phyloP scores from a whole-genome alignment of 2,888 invertebrate species.

The Drosophila formosana region DNA sequence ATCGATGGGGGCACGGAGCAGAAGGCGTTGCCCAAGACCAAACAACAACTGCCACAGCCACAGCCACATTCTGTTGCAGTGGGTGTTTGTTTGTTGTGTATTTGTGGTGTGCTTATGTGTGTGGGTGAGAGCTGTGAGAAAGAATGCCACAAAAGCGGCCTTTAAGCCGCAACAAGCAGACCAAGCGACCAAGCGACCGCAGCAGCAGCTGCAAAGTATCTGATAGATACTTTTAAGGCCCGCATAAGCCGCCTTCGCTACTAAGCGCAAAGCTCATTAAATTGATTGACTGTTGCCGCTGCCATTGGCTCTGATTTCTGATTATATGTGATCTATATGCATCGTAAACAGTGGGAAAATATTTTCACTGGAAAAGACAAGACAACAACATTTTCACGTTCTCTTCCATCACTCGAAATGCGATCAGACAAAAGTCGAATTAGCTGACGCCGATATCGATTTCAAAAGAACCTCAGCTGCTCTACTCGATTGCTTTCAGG shows the following conservation, averaged over 20 bases:
- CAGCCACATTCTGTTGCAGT: constrained; percentile 13
- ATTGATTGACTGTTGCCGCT: constrained; percentile 55
- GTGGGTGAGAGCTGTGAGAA: constrained; percentile 59
- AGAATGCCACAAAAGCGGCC: constrained; percentile 56
- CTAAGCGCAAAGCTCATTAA: constrained; percentile 53
- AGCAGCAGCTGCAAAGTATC: constrained; percentile 39
- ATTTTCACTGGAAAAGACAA: constrained; percentile 19
- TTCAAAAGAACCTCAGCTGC: constrained; percentile 17
- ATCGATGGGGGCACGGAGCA: constrained; percentile 29
- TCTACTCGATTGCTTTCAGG: neutral
- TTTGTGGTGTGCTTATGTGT: constrained; percentile 47
- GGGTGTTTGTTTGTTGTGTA: constrained; percentile 25
- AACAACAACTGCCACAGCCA: constrained; percentile 13
- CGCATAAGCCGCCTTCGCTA: constrained; percentile 50
- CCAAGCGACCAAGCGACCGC: constrained; percentile 15
- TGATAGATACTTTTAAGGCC: constrained; percentile 52
- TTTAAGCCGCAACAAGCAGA: constrained; percentile 40
- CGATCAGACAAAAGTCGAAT: neutral
- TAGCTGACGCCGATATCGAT: constrained; percentile 5
- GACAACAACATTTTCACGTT: constrained; percentile 1
- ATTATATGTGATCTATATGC: constrained; percentile 24
- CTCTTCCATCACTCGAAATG: neutral
- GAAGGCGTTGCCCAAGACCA: constrained; percentile 57
- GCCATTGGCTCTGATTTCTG: constrained; percentile 36
- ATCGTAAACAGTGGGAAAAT: constrained; percentile 6